Base-by-base conservation (phyloP, 2,888 invertebrate genomes). In the Cristatella mucedo region DNA sequence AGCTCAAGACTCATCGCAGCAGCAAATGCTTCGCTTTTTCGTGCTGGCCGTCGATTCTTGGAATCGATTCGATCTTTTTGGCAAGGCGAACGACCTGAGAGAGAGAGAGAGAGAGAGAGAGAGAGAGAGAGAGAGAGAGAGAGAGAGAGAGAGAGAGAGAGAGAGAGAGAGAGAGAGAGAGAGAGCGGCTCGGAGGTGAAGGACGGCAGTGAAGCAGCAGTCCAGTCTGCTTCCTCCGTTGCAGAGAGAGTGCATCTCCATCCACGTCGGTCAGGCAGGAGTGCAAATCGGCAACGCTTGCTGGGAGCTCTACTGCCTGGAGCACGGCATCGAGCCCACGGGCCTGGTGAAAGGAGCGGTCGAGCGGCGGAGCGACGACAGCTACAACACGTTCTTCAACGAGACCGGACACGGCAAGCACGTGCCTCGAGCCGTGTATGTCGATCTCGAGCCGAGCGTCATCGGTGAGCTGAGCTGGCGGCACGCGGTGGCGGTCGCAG, bases 211-310 rank as follows among this genome's bases (percentile, higher is more conserved):
- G n/a, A n/a, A n/a, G n/a, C n/a, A n/a, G n/a, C n/a, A n/a, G n/a
- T n/a, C n/a, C n/a, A n/a, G n/a, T n/a, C n/a, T n/a, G 26, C n/a
- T n/a, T 31, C 16, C 13, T 9, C 16, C 21, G 4, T 33, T 11
- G 24, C 13, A 36, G 36, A 36, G 36, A 18, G 36, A 36, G 18
- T 36, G 36, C 18, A 36, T 36, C 18, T 36, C 36, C 15, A 36
- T 36, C 13, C 36, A 36, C 19, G 36, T 36, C 5, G 36, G 36
- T 4, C 36, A 36, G 24, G 36, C 36, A 13, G 36, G 36, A 7
- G 36, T 36, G 4, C 36, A 36, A n/a, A 36, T 36, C 18, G 36
- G 36, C 24, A 36, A 36, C 26, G 36, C 36, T 26, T 36, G 36
- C 36, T 36, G 36, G 36, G 36, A 36, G 24, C 19, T 36, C 15